Evolutionary conservation across 2,113 vertebrate genomes (phyloP), one percentile per base, ranked within the genome.

Genomic region (Balaeniceps rex): DNA sequence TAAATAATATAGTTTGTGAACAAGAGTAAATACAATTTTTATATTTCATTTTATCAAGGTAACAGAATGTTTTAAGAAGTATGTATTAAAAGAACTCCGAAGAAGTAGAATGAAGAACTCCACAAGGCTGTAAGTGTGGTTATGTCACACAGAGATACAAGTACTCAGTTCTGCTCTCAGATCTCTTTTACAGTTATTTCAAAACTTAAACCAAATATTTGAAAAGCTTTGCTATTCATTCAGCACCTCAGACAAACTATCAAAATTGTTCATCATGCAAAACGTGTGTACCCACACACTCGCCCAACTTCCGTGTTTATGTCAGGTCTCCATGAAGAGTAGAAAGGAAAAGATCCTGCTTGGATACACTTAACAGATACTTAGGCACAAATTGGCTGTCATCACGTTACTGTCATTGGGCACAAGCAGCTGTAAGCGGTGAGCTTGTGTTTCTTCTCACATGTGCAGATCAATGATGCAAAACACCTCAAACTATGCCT

Each of bases 221-320:
- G 21, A 88, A 88, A 93, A 78, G 9, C 49, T 64, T 88, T 94
- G 31, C 69, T 70, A 80, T 60, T 47, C 38, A 70, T 46, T 92
- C 58, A 77, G 26, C 28, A 47, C 11, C 38, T 54, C 51, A 65
- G 64, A 44, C 49, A 61, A 70, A n/a, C 42, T 58, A 64, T 10
- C 55, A 74, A 44, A 63, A 66, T 34, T 28, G 7, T 52, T 58
- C 58, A 47, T 64, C 26, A 34, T 14, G 15, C 29, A 84, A 69
- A 72, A 93, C 0, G 0, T 16, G 17, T 7, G 25, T 11, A 36
- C 14, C 31, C 19, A 31, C 12, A 63, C 11, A 36, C 15, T 60
- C 2, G 1, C 5, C 16, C 52, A 61, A 12, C 3, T 49, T 61
- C 40, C 2, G 1, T 19, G 36, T 8, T 85, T 61, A 23, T 28